phyloP scores from a whole-genome alignment of 2,797 vertebrate species.

The Xerus rutilus region DNA sequence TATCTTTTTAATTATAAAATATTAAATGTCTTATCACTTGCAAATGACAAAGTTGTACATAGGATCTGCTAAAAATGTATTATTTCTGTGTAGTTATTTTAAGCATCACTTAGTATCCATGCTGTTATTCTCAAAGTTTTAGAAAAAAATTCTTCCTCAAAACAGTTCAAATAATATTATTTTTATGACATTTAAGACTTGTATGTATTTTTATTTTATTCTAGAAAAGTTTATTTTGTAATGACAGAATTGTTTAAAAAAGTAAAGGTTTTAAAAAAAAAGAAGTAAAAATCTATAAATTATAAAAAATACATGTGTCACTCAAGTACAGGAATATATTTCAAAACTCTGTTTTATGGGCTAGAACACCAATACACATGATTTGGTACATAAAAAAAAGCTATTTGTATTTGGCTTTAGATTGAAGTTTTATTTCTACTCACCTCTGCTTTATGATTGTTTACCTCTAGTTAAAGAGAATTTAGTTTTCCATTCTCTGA shows the following conservation, averaged over 20 bases:
- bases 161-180: background rate
- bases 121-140: background rate
- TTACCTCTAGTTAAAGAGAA: background rate
- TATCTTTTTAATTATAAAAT: constrained; percentile 8
- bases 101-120: background rate
- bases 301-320: background rate
- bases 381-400: background rate
- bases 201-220: background rate
- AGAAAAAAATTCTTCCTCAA: background rate
- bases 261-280: background rate
- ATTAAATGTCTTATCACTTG: background rate
- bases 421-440: background rate
- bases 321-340: background rate
- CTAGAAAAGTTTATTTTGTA: background rate
- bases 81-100: background rate
- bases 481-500: background rate
- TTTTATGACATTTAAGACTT: background rate
- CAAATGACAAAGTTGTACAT: constrained; percentile 7
- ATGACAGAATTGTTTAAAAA: background rate
- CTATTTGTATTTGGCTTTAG: background rate
- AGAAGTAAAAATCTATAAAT: background rate
- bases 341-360: background rate
- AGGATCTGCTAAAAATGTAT: background rate
- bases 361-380: background rate
- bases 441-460: background rate